Evolutionary conservation across 2,113 vertebrate genomes (phyloP), one percentile per base, ranked within the genome.

Genomic region (Hypocryptadius cinnamomeus): DNA sequence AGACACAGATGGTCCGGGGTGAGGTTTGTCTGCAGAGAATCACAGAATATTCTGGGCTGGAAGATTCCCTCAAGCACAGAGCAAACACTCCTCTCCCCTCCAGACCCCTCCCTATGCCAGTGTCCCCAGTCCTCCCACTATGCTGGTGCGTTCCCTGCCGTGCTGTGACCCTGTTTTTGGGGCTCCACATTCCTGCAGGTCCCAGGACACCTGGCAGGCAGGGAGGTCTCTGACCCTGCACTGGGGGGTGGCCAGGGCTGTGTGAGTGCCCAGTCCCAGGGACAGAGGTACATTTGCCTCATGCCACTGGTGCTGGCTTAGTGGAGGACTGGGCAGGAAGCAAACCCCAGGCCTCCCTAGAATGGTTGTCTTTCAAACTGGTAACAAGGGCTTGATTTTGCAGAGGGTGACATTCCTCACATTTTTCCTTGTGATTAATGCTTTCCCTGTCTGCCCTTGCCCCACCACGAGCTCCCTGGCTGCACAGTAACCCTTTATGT

Each of bases 321-420:
- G 11, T 56, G 63, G 39, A 74, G 64, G 35, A 14, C 66, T 20
- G 68, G 37, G 79, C 71, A 33, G 53, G 68, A 64, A 65, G 50
- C 17, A n/a, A 45, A 66, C 2, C 35, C 54, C 23, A 22, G 79
- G 9, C 63, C 61, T 30, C 1, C 3, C 59, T 60, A 59, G 79
- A 79, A 57, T 35, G 56, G 35, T 11, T 40, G 48, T 28, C 85
- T 63, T 59, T 87, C 79, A 91, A 40, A 59, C 77, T 57, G 78
- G 28, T 47, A 93, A 93, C 92, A 94, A 95, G 83, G 65, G 59
- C 51, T 73, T 60, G 89, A 61, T 92, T 93, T 91, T 90, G 74
- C 35, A 65, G 91, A 83, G 90, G 70, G 78, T 82, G 83, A 82
- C 92, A 96, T 94, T 92, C 94, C 90, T 79, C 31, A 45, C 87